phyloP scores from a whole-genome alignment of 2,113 vertebrate species.

The Panthera tigris region DNA sequence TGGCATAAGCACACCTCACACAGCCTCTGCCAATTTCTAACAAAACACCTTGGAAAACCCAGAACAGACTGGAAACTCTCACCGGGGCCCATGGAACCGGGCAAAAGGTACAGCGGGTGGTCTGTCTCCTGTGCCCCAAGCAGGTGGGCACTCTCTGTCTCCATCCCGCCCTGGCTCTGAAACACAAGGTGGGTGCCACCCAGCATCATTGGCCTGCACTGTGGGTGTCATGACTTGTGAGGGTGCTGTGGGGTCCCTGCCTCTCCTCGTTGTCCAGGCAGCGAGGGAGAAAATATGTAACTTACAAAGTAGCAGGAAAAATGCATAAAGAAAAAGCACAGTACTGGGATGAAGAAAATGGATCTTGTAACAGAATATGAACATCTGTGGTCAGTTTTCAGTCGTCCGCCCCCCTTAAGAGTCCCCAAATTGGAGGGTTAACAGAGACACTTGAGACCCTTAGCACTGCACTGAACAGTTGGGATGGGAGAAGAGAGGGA shows the following conservation, averaged over 20 bases:
- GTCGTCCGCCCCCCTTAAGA: neutral
- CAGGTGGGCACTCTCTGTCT: neutral
- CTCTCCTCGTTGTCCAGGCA: neutral
- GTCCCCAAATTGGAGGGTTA: neutral
- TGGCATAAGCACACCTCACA: neutral
- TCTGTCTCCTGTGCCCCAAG: neutral
- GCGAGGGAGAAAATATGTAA: neutral
- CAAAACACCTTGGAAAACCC: neutral
- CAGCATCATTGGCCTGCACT: accelerated
- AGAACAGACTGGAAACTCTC: neutral
- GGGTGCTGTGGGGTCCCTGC: neutral
- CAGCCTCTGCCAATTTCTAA: neutral
- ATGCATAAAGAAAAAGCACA: neutral
- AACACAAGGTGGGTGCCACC: neutral
- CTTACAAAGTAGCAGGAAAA: neutral
- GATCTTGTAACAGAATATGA: neutral
- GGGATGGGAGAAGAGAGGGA: neutral
- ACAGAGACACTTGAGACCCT: neutral
- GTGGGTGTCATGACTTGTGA: neutral
- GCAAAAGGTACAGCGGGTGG: neutral
- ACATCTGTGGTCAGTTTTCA: neutral
- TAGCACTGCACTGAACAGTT: neutral
- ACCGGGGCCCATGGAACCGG: neutral
- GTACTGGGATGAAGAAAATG: neutral
- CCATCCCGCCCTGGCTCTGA: neutral